Percentiles rank a stretch among this genome's conserved stretches.
Conservation (phyloP, 2,888 invertebrate genomes). For the Perithous albicinctus region DNA sequence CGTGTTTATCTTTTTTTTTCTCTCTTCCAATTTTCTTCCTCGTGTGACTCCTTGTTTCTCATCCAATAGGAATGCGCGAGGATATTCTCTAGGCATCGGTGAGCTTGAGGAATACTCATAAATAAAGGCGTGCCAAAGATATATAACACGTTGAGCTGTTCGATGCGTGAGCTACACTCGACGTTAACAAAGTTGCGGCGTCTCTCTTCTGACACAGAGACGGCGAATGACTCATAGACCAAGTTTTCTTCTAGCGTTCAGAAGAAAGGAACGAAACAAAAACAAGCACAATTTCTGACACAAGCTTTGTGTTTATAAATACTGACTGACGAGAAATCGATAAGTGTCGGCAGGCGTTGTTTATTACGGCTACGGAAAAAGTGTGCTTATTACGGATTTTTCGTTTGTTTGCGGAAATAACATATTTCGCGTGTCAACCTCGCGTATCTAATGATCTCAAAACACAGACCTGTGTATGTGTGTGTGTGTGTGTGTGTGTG, state of each 20-base stretch:
- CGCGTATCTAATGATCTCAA: conserved; percentile 51
- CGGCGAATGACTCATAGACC: conserved; percentile 48
- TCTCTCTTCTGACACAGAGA: conserved; percentile 6
- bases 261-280: not conserved
- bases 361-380: too few species aligned
- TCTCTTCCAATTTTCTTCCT: not conserved
- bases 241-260: too few species aligned
- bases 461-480: not conserved
- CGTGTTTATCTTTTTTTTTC: conserved; percentile 5
- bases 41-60: conserved; percentile 11
- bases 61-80: conserved; percentile 56
- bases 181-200: conserved; percentile 37
- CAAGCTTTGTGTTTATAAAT: conserved; percentile 1
- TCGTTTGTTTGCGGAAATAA: conserved; percentile 12
- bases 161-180: conserved; percentile 52
- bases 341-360: not conserved
- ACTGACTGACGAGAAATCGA: not conserved
- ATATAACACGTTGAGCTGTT: conserved; percentile 38
- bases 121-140: conserved; percentile 66
- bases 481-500: too few species aligned
- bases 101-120: conserved; percentile 52
- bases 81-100: conserved; percentile 30
- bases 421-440: conserved; percentile 19
- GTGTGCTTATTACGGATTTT: not conserved
- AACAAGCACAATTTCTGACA: not conserved